Conservation (phyloP, 2,888 invertebrate species). For the Blomia tropicalis region DNA sequence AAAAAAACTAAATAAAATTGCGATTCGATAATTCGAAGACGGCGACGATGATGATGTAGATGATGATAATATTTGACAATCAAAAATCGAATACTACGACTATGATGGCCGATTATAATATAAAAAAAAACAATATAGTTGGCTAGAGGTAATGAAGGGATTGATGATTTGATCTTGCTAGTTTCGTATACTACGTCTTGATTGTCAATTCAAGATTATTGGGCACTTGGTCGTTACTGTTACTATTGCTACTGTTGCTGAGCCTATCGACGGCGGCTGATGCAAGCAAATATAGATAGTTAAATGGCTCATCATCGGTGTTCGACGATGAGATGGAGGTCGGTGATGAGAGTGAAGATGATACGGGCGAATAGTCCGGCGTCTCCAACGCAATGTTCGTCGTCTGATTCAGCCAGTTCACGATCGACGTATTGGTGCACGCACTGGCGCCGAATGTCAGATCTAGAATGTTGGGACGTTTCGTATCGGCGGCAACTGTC, state of each 20-base stretch:
- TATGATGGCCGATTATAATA: no score
- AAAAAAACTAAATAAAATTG: neutral
- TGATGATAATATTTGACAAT: neutral
- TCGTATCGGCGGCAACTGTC: neutral
- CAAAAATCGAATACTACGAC: neutral
- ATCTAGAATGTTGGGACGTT: conserved; percentile 13
- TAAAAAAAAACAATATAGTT: no score
- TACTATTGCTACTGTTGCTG: conserved; percentile 8
- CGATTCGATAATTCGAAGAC: neutral
- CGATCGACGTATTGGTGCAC: conserved; percentile 17
- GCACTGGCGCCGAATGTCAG: conserved; percentile 5
- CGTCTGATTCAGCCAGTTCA: conserved; percentile 23
- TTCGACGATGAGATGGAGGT: conserved; percentile 24
- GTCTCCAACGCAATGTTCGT: neutral
- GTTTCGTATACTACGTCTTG: neutral
- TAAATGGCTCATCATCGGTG: conserved; percentile 27
- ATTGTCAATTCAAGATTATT: neutral
- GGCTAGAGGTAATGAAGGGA: neutral
- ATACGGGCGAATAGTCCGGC: neutral
- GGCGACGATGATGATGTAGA: neutral
- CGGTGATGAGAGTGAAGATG: conserved; percentile 17
- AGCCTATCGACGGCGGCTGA: conserved; percentile 28
- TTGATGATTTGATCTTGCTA: neutral
- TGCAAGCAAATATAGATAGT: conserved; percentile 29
- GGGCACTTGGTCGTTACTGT: neutral